Evolutionary conservation across 2,797 vertebrate species (phyloP).

Genomic region (Typhlichthys subterraneus): DNA sequence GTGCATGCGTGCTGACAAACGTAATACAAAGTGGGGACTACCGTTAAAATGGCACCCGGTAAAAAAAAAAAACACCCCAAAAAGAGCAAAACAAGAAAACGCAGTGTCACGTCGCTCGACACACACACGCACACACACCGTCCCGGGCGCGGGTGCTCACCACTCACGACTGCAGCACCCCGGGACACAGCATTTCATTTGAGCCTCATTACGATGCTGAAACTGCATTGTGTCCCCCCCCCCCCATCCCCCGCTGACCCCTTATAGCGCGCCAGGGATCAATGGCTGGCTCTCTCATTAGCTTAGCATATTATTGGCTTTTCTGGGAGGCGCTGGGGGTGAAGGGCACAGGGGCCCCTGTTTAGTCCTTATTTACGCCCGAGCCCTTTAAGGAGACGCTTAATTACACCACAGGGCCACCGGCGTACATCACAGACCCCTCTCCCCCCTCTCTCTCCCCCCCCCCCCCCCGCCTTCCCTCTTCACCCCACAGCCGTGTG

Average conservation of each 20-base stretch:
- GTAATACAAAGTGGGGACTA: neutral
- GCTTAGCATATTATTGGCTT: conserved; percentile 75
- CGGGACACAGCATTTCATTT: conserved; percentile 54
- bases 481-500: neutral
- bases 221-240: conserved; percentile 45
- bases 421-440: conserved; percentile 44
- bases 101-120: conserved; percentile 40
- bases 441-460: conserved; percentile 49
- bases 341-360: conserved; percentile 67
- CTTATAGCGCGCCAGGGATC: conserved; percentile 66
- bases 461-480: conserved; percentile 26
- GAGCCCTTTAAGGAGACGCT: conserved; percentile 64
- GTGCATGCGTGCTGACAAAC: too few species aligned
- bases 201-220: conserved; percentile 72
- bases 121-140: conserved; percentile 31
- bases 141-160: conserved; percentile 51
- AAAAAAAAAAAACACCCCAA: conserved; percentile 42
- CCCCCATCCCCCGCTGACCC: conserved; percentile 14
- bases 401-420: conserved; percentile 63
- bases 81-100: too few species aligned
- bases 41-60: conserved; percentile 44
- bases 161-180: conserved; percentile 54
- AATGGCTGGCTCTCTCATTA: conserved; percentile 71
- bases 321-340: conserved; percentile 63
- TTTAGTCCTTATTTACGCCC: conserved; percentile 73